Evolutionary conservation across 30 jellyfish, hydroid and myxozoan genomes (phyloP).

Genomic region (Euphysa ruthae): DNA sequence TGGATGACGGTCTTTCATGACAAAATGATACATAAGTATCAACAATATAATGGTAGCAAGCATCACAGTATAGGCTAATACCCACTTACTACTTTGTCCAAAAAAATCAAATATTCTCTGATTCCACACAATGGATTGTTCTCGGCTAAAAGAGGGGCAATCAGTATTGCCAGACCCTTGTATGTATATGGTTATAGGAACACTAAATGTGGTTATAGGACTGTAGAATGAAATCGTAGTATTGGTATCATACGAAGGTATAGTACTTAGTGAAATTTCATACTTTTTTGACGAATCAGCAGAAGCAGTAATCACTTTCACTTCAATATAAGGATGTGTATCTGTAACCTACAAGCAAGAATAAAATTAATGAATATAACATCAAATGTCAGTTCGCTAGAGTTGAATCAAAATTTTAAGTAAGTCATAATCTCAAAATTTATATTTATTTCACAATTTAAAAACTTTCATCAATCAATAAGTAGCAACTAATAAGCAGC

Average conservation of each 20-base stretch:
- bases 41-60: constrained; percentile 44
- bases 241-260: constrained; percentile 11
- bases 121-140: neutral
- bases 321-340: no score
- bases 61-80: constrained; percentile 30
- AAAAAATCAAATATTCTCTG: neutral
- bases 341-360: no score
- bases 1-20: constrained; percentile 5
- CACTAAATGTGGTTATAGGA: neutral
- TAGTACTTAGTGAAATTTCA: neutral
- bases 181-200: neutral
- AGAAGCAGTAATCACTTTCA: no score
- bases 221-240: constrained; percentile 6
- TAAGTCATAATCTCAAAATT: no score
- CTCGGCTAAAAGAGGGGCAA: neutral
- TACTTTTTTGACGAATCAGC: neutral
- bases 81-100: constrained; percentile 25
- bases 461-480: no score
- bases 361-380: no score
- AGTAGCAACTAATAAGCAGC: no score
- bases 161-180: neutral
- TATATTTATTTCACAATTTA: no score
- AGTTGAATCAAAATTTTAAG: no score
- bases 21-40: constrained; percentile 25
- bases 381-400: no score